Base-by-base conservation (phyloP, 2,113 vertebrate genomes). In the Ancistrus triradiatus region DNA sequence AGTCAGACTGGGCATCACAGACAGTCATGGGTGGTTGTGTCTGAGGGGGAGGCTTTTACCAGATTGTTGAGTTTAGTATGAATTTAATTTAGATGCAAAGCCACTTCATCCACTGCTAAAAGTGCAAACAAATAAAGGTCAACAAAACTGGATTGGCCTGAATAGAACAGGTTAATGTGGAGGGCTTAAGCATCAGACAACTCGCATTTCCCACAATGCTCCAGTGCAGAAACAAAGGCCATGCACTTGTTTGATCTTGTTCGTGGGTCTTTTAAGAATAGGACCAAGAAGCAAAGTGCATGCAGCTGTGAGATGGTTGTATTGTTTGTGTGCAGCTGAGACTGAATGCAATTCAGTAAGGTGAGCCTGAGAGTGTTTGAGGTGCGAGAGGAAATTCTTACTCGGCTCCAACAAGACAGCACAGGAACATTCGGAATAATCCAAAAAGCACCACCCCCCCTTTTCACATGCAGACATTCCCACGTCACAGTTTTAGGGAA, bases 211-310 rank as follows among this genome's bases (percentile, higher is more conserved):
- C 49, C 62, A 65, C 40, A 53, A 19, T 31, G 14, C 27, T 28
- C 8, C 17, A 4, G 3, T 9, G 6, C 22, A 19, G 7, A 37
- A 37, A 33, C 8, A 19, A 47, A 56, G 14, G 3, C 11, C 9
- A 50, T 17, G 46, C 3, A 2, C 27, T 17, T 55, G 50, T 47
- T 47, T 44, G n/a, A 38, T 46, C 51, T 35, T 56, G 35, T 43
- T 53, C n/a, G n/a, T n/a, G n/a, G n/a, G n/a, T n/a, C n/a, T n/a
- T n/a, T n/a, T 63, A 7, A 14, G 48, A 31, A 31, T 43, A n/a
- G 27, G 10, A 31, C 28, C 3, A 17, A 11, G 18, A 24, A 38
- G 37, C 21, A 5, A 3, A 11, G 6, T 31, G 27, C 27, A 42
- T n/a, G 10, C 9, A 35, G 9, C 15, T 9, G 47, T 5, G 7